These are phyloP conservation scores for Phycodurus eques DNA, from an alignment of 2,113 vertebrate genomes.

Conservation along the genomic window DNA sequence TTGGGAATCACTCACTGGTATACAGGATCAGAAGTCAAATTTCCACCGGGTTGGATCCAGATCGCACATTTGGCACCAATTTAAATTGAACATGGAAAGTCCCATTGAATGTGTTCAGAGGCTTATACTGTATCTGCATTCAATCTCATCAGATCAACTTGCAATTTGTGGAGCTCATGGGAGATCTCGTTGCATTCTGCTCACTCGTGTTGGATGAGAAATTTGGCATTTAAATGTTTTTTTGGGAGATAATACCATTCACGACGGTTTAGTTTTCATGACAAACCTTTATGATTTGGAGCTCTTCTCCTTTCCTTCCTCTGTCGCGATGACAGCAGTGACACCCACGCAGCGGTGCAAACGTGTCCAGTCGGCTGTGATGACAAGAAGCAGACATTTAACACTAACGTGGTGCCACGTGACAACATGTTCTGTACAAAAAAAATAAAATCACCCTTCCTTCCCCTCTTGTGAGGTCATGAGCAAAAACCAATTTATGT, in stretches of 20 bases:
- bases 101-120: not conserved
- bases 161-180: conserved; percentile 3
- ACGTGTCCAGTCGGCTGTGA: too few species aligned
- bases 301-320: not conserved
- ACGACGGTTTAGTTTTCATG: not conserved
- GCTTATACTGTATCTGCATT: not conserved
- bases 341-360: too few species aligned
- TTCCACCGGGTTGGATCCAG: not conserved
- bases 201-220: not conserved
- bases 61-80: not conserved
- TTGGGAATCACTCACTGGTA: not conserved
- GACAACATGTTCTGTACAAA: not conserved
- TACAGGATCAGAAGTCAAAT: not conserved
- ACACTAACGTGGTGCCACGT: not conserved
- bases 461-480: not conserved
- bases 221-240: conserved; percentile 2
- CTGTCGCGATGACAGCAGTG: not conserved
- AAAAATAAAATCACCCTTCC: not conserved
- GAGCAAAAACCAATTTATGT: not conserved
- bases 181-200: not conserved
- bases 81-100: not conserved
- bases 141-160: conserved; percentile 24
- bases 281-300: not conserved
- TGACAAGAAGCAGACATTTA: too few species aligned
- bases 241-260: not conserved